Evolutionary conservation across 2,113 vertebrate genomes (phyloP), one percentile per base, ranked within the genome.

Genomic region (Hemiscyllium ocellatum): DNA sequence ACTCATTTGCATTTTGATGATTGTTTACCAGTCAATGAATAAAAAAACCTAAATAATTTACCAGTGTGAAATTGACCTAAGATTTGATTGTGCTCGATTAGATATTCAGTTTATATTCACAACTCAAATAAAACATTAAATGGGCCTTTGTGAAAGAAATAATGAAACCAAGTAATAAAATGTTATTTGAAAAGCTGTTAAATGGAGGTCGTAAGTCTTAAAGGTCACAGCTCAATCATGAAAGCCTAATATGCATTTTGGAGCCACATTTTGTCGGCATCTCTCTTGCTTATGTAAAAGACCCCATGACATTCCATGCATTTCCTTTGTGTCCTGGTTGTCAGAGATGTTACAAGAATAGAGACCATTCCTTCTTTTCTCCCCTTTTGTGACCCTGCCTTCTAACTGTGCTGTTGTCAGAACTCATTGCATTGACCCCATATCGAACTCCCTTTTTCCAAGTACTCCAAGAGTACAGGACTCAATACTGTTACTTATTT

Each of bases 1-100:
- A 95, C 5, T 76, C 94, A 76, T 95, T 95, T 95, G 42, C 47
- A 95, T 72, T 94, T 95, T 95, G 94, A 72, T 95, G 68, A 95
- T 76, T 95, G 72, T 95, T 95, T 95, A 42, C 68, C 42, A 52
- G 66, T 29, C 65, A 70, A 22, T 70, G 93, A 69, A 94, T 47
- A 69, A 5, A 61, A 94, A 94, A 90, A 15, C 26, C 22, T 95
- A 72, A 95, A 95, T 95, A 72, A 95, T 76, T 95, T 29, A 95
- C 94, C 4, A 52, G 42, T 95, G 69, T 70, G 42, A 95, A 95
- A 95, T 95, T 52, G 69, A 33, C 26, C 47, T 72, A 26, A 50
- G 94, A 50, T 29, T 65, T 50, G 42, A 70, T 72, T 72, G 68
- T 50, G 69, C 22, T 95, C 68, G 15, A 95, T 47, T 95, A 47